Percentiles rank a stretch among this genome's conserved stretches.
Evolutionary conservation across 2,797 vertebrate species (phyloP).

Genomic region (Gymnoscopelus microlampas): DNA sequence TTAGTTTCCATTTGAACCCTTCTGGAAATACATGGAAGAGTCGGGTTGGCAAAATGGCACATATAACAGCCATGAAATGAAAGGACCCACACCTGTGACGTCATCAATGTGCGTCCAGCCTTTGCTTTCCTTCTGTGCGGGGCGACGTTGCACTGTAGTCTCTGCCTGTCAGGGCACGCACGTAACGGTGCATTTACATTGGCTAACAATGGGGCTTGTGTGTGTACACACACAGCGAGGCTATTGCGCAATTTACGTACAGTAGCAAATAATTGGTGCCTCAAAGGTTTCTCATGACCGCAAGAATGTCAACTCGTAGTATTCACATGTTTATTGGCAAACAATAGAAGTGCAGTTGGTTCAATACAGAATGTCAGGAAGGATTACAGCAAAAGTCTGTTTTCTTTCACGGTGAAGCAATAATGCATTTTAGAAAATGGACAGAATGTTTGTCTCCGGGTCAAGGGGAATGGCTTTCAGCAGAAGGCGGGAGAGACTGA

Average conservation of each 20-base stretch:
- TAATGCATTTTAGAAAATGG: background rate
- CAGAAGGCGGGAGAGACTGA: constrained; percentile 7
- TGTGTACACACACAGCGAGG: constrained; percentile 29
- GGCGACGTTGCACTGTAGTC: constrained; percentile 42
- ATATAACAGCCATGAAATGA: background rate
- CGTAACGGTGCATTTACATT: constrained; percentile 53
- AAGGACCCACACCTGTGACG: constrained; percentile 3
- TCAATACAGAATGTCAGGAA: background rate
- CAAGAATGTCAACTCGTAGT: constrained; percentile 10
- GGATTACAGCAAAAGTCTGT: background rate
- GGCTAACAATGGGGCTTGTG: constrained; percentile 47
- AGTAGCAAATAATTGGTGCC: constrained; percentile 26
- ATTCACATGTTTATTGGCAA: background rate
- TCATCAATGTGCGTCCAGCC: constrained; percentile 23
- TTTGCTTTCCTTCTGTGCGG: background rate
- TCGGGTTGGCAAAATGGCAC: constrained; percentile 1
- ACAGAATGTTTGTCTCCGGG: constrained; percentile 1
- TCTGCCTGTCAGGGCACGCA: constrained; percentile 46
- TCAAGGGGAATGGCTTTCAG: constrained; percentile 10
- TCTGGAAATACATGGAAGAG: constrained; percentile 1
- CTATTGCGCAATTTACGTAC: constrained; percentile 31
- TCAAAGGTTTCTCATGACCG: background rate
- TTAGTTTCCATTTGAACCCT: background rate
- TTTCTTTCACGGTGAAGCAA: constrained; percentile 2
- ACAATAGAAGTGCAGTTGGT: background rate